Evolutionary conservation across 2,113 vertebrate genomes (phyloP), one percentile per base, ranked within the genome.

Genomic region (Crotophaga sulcirostris): DNA sequence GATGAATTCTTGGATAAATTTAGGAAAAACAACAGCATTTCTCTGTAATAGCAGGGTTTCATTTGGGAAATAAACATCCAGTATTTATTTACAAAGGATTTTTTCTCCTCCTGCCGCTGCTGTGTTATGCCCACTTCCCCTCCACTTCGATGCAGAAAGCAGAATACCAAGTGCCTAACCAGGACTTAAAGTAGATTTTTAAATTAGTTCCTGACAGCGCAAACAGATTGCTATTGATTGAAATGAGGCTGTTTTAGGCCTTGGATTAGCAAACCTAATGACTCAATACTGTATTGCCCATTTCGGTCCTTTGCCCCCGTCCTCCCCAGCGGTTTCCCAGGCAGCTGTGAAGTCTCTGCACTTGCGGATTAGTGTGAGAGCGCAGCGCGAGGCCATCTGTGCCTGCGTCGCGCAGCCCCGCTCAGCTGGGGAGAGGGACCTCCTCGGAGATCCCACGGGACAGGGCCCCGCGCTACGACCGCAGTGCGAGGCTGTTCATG

Each of bases 221-320:
- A 96, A 97, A 96, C 97, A 97, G 97, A 97, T 96, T 97, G 97
- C 95, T 96, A 97, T 97, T 93, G 97, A 96, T 96, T 95, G 96
- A 96, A 96, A 97, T 19, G 96, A 96, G 97, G 84, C 92, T 87
- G 95, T 94, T 96, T 95, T 77, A 94, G 92, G 93, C 91, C 93
- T 20, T 16, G 92, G 94, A 97, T 96, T 96, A 97, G 96, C 96
- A 92, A 91, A 68, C 36, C 96, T 96, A 96, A 96, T 96, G 96
- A 94, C 96, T 96, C 33, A 84, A 42, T 66, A 84, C 87, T 9
- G 95, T 24, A 84, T 13, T 94, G 95, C 96, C 95, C 96, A 70
- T 94, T 94, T 85, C 74, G 52, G 94, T 7, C 6, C 94, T 86
- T 54, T 47, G 93, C 69, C 54, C 94, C 14, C 81, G 2, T 34